Conservation (phyloP, 2,888 invertebrate species). For the Cheilosia impressa region DNA sequence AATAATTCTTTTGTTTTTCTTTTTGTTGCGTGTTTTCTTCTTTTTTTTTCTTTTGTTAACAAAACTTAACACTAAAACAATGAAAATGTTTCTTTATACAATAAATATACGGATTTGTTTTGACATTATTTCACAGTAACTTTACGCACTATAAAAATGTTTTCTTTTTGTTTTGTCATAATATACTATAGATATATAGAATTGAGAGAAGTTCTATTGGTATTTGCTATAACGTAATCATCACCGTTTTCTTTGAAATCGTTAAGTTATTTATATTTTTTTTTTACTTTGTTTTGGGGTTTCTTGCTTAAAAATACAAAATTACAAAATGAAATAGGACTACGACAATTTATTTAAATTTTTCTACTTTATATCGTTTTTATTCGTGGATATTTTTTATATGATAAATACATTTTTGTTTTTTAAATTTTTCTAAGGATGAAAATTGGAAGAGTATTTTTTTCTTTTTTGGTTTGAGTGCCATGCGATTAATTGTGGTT, state of each 20-base stretch:
- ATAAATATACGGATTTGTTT: slow-evolving; percentile 61
- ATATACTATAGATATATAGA: slow-evolving; percentile 47
- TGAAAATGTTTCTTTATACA: slow-evolving; percentile 65
- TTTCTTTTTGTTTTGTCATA: slow-evolving; percentile 46
- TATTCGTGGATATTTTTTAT: slow-evolving; percentile 49
- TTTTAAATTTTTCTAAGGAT: slow-evolving; percentile 63
- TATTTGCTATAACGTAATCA: slow-evolving; percentile 67
- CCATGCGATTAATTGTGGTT: slow-evolving; percentile 51
- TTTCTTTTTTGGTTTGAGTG: slow-evolving; percentile 35
- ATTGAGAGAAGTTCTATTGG: slow-evolving; percentile 65
- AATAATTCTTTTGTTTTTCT: slow-evolving; percentile 46
- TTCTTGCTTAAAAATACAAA: slow-evolving; percentile 72
- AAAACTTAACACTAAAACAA: slow-evolving; percentile 73
- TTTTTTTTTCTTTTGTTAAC: slow-evolving; percentile 51
- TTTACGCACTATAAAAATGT: slow-evolving; percentile 59
- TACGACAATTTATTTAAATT: slow-evolving; percentile 69
- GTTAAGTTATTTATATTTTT: slow-evolving; percentile 56
- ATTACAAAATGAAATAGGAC: slow-evolving; percentile 75
- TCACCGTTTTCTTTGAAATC: slow-evolving; percentile 63
- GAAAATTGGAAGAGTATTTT: slow-evolving; percentile 69
- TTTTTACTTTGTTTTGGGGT: slow-evolving; percentile 16
- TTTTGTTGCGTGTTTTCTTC: background rate
- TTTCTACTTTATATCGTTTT: slow-evolving; percentile 64
- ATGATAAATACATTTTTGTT: slow-evolving; percentile 39
- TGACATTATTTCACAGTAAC: slow-evolving; percentile 56